A percentile compares a stretch with the other conserved stretches of the same genome.
phyloP scores from a whole-genome alignment of 2,797 vertebrate genomes.

The Eulemur albifrons region DNA sequence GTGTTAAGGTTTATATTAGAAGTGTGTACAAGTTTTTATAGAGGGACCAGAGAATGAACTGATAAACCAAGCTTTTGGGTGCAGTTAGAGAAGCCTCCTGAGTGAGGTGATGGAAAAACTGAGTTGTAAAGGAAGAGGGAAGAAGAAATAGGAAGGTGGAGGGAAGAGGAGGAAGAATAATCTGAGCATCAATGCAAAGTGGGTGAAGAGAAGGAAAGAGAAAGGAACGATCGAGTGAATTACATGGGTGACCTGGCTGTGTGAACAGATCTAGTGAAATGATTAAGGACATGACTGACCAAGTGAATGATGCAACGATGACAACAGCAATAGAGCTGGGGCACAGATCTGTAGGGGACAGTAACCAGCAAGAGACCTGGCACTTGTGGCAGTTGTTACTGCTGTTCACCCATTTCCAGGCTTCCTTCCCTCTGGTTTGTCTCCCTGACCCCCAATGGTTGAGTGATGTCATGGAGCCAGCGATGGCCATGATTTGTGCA shows the following conservation, averaged over 20 bases:
- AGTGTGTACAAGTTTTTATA: neutral
- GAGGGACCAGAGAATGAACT: neutral
- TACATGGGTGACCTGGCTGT: no score
- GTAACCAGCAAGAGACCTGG: neutral
- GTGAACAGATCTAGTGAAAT: neutral
- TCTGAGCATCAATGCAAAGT: neutral
- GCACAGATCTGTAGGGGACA: neutral
- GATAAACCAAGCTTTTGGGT: neutral
- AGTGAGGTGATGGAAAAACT: neutral
- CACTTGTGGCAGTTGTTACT: rapidly evolving
- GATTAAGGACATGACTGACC: neutral
- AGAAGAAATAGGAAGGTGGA: neutral
- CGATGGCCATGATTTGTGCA: neutral
- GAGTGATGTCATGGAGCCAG: neutral
- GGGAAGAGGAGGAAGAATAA: neutral
- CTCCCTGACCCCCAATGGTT: neutral
- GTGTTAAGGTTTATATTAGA: neutral
- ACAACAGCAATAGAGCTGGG: neutral
- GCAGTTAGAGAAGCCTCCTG: neutral
- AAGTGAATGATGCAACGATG: no score
- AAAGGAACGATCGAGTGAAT: neutral
- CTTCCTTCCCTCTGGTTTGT: neutral
- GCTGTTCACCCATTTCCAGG: rapidly evolving
- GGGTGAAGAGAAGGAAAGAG: neutral
- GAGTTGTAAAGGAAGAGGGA: neutral